Base-by-base conservation (phyloP, 1,140 invertebrate genomes). In the Philopotamus ludificatus region DNA sequence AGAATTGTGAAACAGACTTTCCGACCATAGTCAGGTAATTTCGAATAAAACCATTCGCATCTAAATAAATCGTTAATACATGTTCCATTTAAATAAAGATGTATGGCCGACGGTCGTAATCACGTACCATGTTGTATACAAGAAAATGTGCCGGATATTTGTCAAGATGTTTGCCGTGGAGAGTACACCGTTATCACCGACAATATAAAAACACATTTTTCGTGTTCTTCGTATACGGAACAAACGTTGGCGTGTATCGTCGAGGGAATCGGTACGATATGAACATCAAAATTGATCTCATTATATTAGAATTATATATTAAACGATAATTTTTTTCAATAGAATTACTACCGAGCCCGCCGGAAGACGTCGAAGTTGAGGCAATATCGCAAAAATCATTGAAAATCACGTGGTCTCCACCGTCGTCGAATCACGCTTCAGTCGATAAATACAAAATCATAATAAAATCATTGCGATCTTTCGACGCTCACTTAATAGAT, bases 101-200 rank as follows among this genome's bases (percentile, higher is more conserved):
- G 85, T 72, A 87, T 87, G 85, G 85, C 84, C 71, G 90, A 92
- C 76, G 89, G 89, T 1, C 80, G 90, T 18, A 91, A 93, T 77
- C 91, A 93, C 77, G 87, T 91, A 26, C 90, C 90, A 0, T 93
- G 91, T 75, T 93, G 91, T 72, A 84, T 89, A 15, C 83, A 88
- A 64, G 89, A 92, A 75, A 82, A 86, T 50, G 87, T 93, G 16
- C 91, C 91, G 0, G 89, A 92, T 75, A 86, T 92, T 59, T 93
- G 91, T 74, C 89, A 91, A 73, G 90, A 92, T 71, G 88, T 93
- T 54, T 93, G 91, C 72, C 77, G 88, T n/a, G 91, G 91, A 28
- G 89, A 92, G 71, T 93, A 92, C 74, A 91, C 89, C 0, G 83
- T 89, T 0, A 90, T 91, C n/a, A 91, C 90, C 0, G 89, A 91